Conservation (phyloP, 92 coral and sea anemone genomes). For the Zoanthus gigantus region DNA sequence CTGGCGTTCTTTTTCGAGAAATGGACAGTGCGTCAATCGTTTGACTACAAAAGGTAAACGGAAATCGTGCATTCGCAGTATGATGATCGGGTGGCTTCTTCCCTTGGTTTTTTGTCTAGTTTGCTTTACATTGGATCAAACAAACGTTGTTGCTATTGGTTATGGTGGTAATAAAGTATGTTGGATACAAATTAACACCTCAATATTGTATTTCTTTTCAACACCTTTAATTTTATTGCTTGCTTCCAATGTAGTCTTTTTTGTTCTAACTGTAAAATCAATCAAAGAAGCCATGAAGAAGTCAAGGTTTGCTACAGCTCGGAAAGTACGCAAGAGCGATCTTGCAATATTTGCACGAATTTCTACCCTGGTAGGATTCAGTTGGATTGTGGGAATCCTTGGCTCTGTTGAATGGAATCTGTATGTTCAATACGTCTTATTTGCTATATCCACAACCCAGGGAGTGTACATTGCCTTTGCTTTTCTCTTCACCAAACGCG, state of each 20-base stretch:
- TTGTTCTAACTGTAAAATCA: conserved; percentile 69
- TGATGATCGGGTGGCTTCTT: conserved; percentile 67
- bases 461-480: conserved; percentile 73
- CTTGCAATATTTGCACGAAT: conserved; percentile 63
- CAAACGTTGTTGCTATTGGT: conserved; percentile 61
- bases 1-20: neutral
- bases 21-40: conserved; percentile 42
- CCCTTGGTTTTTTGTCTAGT: conserved; percentile 62
- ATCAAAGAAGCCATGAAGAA: conserved; percentile 65
- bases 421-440: conserved; percentile 59
- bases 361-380: conserved; percentile 71
- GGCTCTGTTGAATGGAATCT: conserved; percentile 36
- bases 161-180: conserved; percentile 67
- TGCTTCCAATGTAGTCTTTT: conserved; percentile 49
- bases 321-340: conserved; percentile 39
- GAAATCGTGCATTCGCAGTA: conserved; percentile 51
- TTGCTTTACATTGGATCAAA: conserved; percentile 69
- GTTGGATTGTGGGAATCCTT: conserved; percentile 66
- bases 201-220: conserved; percentile 57
- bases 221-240: conserved; percentile 59
- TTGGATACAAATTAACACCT: conserved; percentile 64
- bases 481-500: conserved; percentile 48
- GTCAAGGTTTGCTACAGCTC: conserved; percentile 51
- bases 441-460: conserved; percentile 53
- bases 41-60: conserved; percentile 50